A percentile compares a stretch with the other conserved stretches of the same genome.
Conservation (phyloP, 2,797 vertebrate genomes). For the Poecilia wingei region DNA sequence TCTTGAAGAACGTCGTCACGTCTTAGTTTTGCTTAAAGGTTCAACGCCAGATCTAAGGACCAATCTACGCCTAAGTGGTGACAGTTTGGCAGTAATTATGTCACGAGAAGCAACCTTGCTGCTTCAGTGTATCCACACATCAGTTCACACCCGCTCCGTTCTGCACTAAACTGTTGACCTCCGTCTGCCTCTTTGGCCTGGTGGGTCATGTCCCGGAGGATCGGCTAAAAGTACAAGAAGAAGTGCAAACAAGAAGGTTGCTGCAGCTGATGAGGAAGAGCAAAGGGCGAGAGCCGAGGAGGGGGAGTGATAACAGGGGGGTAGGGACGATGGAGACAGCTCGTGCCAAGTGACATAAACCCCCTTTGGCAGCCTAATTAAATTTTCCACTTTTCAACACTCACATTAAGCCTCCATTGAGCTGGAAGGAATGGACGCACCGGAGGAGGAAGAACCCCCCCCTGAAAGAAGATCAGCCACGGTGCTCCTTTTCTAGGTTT, state of each 20-base stretch:
- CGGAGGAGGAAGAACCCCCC: constrained; percentile 64
- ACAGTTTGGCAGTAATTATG: constrained; percentile 11
- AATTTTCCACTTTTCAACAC: constrained; percentile 86
- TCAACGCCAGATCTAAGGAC: neutral
- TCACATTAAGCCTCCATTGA: constrained; percentile 80
- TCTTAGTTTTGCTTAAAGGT: neutral
- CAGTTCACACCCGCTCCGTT: constrained; percentile 28
- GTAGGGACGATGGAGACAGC: constrained; percentile 26
- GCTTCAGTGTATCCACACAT: constrained; percentile 30
- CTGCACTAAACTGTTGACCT: constrained; percentile 61
- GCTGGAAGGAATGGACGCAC: constrained; percentile 76
- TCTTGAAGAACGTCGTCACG: neutral
- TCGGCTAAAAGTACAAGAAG: constrained; percentile 38
- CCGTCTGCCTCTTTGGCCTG: constrained; percentile 44
- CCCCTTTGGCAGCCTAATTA: constrained; percentile 86
- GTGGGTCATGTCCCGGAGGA: constrained; percentile 53
- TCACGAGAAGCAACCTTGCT: constrained; percentile 18
- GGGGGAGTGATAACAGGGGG: constrained; percentile 8
- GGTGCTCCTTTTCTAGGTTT: constrained; percentile 15
- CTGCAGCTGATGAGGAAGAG: constrained; percentile 43
- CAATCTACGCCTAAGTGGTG: neutral
- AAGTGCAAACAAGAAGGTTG: constrained; percentile 14
- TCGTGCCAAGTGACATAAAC: constrained; percentile 81
- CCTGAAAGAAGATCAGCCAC: constrained; percentile 59
- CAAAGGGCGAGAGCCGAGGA: constrained; percentile 17